phyloP scores from a whole-genome alignment of 2,113 vertebrate genomes.

The Pimephales promelas region DNA sequence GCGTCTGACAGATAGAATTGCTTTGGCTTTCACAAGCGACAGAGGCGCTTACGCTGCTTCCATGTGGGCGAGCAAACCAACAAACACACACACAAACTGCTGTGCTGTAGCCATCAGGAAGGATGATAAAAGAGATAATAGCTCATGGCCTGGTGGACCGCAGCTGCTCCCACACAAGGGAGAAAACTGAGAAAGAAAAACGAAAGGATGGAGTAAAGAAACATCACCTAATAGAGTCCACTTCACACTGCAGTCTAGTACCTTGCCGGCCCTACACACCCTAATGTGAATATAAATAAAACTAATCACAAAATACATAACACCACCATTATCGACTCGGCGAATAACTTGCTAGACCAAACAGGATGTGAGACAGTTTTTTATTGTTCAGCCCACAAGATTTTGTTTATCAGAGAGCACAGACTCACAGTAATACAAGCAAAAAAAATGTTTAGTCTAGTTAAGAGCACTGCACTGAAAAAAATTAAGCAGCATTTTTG shows the following conservation, averaged over 20 bases:
- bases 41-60: constrained; percentile 54
- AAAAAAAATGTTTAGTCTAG: constrained; percentile 4
- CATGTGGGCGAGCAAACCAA: constrained; percentile 18
- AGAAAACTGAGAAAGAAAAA: constrained; percentile 34
- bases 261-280: constrained; percentile 10
- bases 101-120: constrained; percentile 48
- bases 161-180: constrained; percentile 45
- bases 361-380: constrained; percentile 23
- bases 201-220: constrained; percentile 24
- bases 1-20: constrained; percentile 63
- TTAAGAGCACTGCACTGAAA: neutral
- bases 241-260: constrained; percentile 19
- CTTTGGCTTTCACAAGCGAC: constrained; percentile 64
- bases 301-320: neutral
- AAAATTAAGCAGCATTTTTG: neutral
- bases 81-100: constrained; percentile 33
- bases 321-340: neutral
- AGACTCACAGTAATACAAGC: constrained; percentile 2
- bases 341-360: constrained; percentile 36
- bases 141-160: constrained; percentile 54
- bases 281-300: constrained; percentile 3
- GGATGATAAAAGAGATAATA: constrained; percentile 62
- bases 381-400: constrained; percentile 5
- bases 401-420: constrained; percentile 3
- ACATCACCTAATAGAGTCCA: constrained; percentile 47